These are phyloP conservation scores for Brachionus koreanus DNA, from an alignment of 1,140 invertebrate genomes.

Conservation along the genomic window DNA sequence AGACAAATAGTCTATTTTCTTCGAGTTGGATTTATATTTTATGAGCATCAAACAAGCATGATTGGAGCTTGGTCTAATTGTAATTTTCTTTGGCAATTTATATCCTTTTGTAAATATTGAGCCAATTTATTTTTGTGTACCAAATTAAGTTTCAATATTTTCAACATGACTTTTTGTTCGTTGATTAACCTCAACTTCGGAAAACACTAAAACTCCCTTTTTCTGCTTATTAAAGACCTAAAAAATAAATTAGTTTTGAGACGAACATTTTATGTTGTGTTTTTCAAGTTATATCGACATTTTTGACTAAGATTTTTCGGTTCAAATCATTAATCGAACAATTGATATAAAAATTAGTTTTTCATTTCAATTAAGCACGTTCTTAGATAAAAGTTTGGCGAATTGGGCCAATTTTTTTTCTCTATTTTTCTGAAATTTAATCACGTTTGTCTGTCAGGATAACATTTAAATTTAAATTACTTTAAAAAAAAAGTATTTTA, in stretches of 20 bases:
- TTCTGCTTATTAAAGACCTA: not conserved
- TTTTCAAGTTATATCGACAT: not conserved
- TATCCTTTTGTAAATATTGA: slow-evolving; percentile 25
- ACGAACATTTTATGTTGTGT: not conserved
- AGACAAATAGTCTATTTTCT: not conserved
- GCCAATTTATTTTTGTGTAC: not conserved
- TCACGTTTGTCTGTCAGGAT: not conserved
- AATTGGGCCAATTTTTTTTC: not conserved
- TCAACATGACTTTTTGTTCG: not conserved
- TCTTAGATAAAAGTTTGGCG: not conserved
- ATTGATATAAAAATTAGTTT: not conserved
- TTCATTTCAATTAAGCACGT: not conserved
- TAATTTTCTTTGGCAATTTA: not conserved
- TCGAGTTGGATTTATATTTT: not conserved
- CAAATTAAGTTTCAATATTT: slow-evolving; percentile 20
- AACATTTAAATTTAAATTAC: not conserved
- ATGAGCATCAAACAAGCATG: not conserved
- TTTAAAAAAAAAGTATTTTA: not conserved
- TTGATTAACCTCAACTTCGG: not conserved
- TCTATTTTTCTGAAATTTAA: not conserved
- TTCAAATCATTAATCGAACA: not conserved
- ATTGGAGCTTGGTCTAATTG: not conserved
- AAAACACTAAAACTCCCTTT: slow-evolving; percentile 30
- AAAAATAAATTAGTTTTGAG: not conserved
- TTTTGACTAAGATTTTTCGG: not conserved